Base-by-base conservation (phyloP, 2,888 invertebrate genomes). In the Drosophila monieri region DNA sequence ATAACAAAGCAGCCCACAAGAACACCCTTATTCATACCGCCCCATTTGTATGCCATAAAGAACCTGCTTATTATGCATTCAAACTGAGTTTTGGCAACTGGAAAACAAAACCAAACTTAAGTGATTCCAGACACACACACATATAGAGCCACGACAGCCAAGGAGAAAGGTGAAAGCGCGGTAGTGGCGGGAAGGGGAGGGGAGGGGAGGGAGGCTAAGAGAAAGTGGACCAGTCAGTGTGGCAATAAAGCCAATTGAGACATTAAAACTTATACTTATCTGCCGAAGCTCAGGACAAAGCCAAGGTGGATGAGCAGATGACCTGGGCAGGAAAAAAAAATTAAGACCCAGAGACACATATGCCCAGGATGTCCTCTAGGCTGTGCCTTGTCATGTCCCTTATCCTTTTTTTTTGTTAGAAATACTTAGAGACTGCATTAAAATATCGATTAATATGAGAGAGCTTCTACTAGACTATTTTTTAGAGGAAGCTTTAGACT, bases 51-150 rank as follows among this genome's bases (percentile, higher is more conserved):
- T 43, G 53, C 70, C 65, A 64, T 68, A 65, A 57, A 76, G 56
- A 60, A 62, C 56, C 55, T 41, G 66, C 80, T 72, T 59, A 80
- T 80, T 78, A 78, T 72, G 78, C 77, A 78, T 78, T 80, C 78
- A 74, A 72, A 62, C 57, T 43, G 57, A 74, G 78, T 78, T 74
- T 71, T 73, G 65, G 32, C 68, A 80, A 74, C 74, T 74, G 77
- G 62, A 80, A 76, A 78, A 77, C 74, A 77, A 80, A 76, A 80
- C 77, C 74, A 68, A 74, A 78, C 78, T 80, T 72, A 74, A 80
- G 80, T 80, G 77, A 77, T 77, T 79, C 72, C 80, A 77, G 56
- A 66, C 66, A 64, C 64, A 61, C 62, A 49, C 44, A 65, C 18
- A 46, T 30, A 47, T 37, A 21, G 12, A 53, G n/a, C 30, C 6